Percentiles rank a stretch among this genome's conserved stretches.
phyloP scores from a whole-genome alignment of 2,797 vertebrate species.

The Betta splendens region DNA sequence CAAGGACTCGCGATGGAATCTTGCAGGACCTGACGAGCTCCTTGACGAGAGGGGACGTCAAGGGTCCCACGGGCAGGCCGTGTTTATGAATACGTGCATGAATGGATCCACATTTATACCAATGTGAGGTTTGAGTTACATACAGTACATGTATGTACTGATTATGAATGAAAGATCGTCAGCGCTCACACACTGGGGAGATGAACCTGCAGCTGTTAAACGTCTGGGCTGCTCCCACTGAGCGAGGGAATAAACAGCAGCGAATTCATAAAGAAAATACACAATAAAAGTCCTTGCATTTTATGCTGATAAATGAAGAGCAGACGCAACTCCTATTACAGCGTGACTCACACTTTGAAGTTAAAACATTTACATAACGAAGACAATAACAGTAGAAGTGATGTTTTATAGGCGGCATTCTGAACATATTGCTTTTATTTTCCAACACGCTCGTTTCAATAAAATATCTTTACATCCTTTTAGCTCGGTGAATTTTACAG shows the following conservation, averaged over 20 bases:
- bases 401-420: conserved; percentile 18
- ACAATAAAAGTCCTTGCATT: neutral
- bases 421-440: conserved; percentile 7
- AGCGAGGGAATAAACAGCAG: neutral
- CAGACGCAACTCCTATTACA: conserved; percentile 3
- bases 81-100: conserved; percentile 5
- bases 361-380: conserved; percentile 19
- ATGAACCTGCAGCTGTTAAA: too few relatives aligned
- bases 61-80: neutral
- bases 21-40: conserved; percentile 1
- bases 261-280: neutral
- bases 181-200: too few relatives aligned
- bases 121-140: too few relatives aligned
- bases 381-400: conserved; percentile 11
- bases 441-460: conserved; percentile 34
- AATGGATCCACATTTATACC: too few relatives aligned
- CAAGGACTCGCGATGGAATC: conserved; percentile 21
- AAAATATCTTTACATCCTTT: conserved; percentile 37
- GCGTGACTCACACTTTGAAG: neutral
- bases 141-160: too few relatives aligned
- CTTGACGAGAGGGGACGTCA: conserved; percentile 10
- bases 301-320: conserved; percentile 18
- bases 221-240: neutral
- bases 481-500: conserved; percentile 39
- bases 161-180: too few relatives aligned